These are phyloP conservation scores for Cecropterus lyciades DNA, from an alignment of 1,140 invertebrate species.

Conservation along the genomic window DNA sequence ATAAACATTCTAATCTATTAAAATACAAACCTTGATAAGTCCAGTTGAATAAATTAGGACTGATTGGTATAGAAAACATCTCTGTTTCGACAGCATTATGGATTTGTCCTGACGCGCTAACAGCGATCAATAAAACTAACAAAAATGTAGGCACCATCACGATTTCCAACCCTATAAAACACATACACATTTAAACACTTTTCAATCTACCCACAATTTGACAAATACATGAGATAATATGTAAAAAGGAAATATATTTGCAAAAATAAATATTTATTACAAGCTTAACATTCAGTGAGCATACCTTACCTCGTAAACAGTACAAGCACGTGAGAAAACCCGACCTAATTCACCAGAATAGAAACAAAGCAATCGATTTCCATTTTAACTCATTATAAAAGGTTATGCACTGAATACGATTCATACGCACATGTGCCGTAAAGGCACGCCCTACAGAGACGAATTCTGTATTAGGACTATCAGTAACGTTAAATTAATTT, in stretches of 20 bases:
- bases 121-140: constrained; percentile 41
- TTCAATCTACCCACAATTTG: constrained; percentile 15
- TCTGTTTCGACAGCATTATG: constrained; percentile 86
- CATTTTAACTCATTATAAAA: constrained; percentile 60
- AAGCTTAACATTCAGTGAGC: constrained; percentile 16
- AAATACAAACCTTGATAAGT: constrained; percentile 85
- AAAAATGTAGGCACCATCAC: constrained; percentile 34
- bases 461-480: constrained; percentile 42
- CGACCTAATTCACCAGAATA: constrained; percentile 66
- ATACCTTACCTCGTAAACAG: constrained; percentile 32
- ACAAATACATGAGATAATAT: constrained; percentile 2
- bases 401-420: constrained; percentile 57
- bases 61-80: constrained; percentile 87
- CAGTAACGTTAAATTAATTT: too few species aligned
- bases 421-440: constrained; percentile 68
- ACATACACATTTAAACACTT: constrained; percentile 2
- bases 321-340: constrained; percentile 44
- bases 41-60: constrained; percentile 88
- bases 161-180: constrained; percentile 24
- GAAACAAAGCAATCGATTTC: constrained; percentile 68
- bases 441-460: constrained; percentile 61
- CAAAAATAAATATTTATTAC: constrained; percentile 22
- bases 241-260: constrained; percentile 8
- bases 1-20: too few species aligned
- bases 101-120: constrained; percentile 47